Evolutionary conservation across 2,113 vertebrate genomes (phyloP), one percentile per base, ranked within the genome.

Genomic region (Apistogramma diplotaenia): DNA sequence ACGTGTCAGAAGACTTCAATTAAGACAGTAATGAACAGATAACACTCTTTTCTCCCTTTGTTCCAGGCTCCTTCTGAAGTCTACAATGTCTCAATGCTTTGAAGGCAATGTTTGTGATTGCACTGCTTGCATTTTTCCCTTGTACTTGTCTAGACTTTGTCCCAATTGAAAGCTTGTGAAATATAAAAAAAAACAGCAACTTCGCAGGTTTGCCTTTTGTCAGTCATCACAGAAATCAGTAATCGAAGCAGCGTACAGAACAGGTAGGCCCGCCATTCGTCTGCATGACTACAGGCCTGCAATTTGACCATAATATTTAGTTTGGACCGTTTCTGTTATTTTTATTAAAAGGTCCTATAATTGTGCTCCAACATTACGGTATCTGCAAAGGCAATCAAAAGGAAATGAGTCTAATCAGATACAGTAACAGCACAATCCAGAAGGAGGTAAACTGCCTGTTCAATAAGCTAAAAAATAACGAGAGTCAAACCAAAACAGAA

Each of bases 341-440:
- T 74, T 25, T 60, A 82, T 78, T 57, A 83, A 9, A 35, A 76
- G 73, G 35, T 60, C 8, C 43, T 70, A 51, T 29, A 70, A 29
- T 27, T 71, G 53, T 72, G 8, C n/a, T 82, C 49, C 19, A 76
- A 65, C 25, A 60, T 31, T 33, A 61, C 37, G 16, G 9, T 8
- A 43, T 87, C 79, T 70, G 35, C 37, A 72, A 49, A 74, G 19
- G 33, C 58, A 46, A 65, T 81, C 12, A 78, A 59, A 79, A 40
- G 33, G 25, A 79, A 85, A 80, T 55, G 54, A 40, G 33, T 29
- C 49, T 49, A 25, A 81, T 65, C 18, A 55, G n/a, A 56, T 13
- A 29, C 49, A 55, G 19, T 8, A 65, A 71, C 10, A 58, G 21
- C 18, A 51, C 9, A 31, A 35, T 37, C 29, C 16, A 81, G 46